These are phyloP conservation scores for Diorhabda elongata DNA, from an alignment of 1,140 invertebrate genomes.

Conservation along the genomic window DNA sequence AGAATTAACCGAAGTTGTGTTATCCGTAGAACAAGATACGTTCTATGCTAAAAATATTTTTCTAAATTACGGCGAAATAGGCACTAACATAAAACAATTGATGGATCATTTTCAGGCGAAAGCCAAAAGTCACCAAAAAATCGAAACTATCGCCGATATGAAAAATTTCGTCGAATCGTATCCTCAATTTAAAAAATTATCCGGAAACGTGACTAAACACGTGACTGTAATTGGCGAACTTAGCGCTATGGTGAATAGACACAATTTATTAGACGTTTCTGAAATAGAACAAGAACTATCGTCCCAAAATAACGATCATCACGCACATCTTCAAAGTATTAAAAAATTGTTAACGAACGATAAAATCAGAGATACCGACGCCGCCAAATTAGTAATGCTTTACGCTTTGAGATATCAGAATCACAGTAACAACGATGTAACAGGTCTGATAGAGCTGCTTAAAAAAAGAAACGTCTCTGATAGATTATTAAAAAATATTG, in stretches of 20 bases:
- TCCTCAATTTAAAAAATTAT: conserved; percentile 99
- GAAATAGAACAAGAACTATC: conserved; percentile 96
- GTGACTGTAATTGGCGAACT: conserved; percentile 94
- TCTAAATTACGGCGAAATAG: conserved; percentile 97
- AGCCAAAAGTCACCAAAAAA: conserved; percentile 92
- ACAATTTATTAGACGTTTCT: conserved; percentile 85
- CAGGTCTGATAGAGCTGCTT: conserved; percentile 66
- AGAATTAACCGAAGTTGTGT: conserved; percentile 88
- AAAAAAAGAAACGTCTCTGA: conserved; percentile 64
- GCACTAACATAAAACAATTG: conserved; percentile 91
- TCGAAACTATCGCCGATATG: conserved; percentile 98
- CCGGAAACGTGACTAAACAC: conserved; percentile 96
- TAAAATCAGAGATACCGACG: conserved; percentile 73
- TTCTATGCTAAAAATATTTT: conserved; percentile 97
- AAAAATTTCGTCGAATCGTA: conserved; percentile 98
- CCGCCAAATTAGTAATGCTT: conserved; percentile 82
- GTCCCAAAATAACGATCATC: conserved; percentile 84
- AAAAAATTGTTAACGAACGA: conserved; percentile 42
- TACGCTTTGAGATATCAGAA: conserved; percentile 92
- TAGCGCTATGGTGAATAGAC: conserved; percentile 74
- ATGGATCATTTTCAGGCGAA: conserved; percentile 98
- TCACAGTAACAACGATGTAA: conserved; percentile 81
- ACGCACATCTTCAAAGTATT: conserved; percentile 57
- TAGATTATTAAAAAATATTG: conserved; percentile 59
- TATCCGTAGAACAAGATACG: conserved; percentile 94